phyloP scores from a whole-genome alignment of 2,113 vertebrate genomes.

The Fulmarus glacialis region DNA sequence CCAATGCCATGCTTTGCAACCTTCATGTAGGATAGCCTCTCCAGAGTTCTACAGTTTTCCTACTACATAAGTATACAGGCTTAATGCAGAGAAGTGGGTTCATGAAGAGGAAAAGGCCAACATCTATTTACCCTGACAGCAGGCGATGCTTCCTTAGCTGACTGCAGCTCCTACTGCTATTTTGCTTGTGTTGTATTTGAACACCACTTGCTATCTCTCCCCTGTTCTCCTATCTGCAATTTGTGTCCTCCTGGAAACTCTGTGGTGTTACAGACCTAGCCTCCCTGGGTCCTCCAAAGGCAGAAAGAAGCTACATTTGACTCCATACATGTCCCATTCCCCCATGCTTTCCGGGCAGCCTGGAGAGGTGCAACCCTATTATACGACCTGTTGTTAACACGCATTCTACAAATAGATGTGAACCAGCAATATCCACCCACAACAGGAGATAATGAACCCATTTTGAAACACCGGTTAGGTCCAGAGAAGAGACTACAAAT shows the following conservation, averaged over 20 bases:
- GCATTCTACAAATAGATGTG: fast-evolving
- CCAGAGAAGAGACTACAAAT: background rate
- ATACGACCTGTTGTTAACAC: background rate
- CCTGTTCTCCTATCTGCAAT: background rate
- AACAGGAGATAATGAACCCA: background rate
- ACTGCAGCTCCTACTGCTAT: background rate
- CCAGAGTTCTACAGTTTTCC: background rate
- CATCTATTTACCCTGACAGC: background rate
- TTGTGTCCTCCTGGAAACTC: background rate
- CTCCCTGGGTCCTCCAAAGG: background rate
- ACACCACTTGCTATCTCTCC: background rate
- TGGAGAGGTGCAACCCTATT: background rate
- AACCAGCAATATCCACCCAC: background rate
- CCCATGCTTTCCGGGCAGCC: background rate
- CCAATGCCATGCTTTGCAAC: background rate
- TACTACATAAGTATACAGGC: background rate
- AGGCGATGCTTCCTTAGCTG: background rate
- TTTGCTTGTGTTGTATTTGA: background rate
- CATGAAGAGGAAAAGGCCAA: background rate
- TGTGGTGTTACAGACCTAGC: background rate
- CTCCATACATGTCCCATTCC: background rate
- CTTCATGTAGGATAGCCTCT: background rate
- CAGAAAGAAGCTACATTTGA: background rate
- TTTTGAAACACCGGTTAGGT: background rate
- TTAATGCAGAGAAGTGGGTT: background rate